Conservation (phyloP, 2,113 vertebrate species). For the Phyllostomus hastatus region DNA sequence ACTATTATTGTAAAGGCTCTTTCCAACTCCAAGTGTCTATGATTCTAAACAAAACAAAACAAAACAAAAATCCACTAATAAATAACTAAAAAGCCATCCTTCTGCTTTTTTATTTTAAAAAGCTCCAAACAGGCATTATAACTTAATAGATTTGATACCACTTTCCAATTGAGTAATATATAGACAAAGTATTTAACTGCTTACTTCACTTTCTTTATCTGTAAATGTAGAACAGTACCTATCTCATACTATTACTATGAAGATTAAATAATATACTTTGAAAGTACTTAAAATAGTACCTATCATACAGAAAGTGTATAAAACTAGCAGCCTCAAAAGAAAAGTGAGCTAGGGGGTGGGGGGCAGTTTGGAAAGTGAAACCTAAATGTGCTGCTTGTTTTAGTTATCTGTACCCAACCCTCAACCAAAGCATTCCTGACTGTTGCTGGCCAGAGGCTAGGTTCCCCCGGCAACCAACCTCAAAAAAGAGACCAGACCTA, state of each 20-base stretch:
- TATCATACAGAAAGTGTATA: background rate
- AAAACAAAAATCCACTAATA: conserved; percentile 1
- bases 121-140: background rate
- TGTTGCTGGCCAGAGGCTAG: conserved; percentile 31
- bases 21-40: background rate
- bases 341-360: background rate
- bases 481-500: conserved; percentile 33
- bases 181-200: conserved; percentile 12
- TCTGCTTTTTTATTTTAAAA: background rate
- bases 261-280: conserved; percentile 3
- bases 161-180: conserved; percentile 26
- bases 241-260: conserved; percentile 7
- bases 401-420: conserved; percentile 25
- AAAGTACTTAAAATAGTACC: conserved; percentile 37
- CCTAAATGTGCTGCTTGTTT: conserved; percentile 32
- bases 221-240: background rate
- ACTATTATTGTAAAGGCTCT: conserved; percentile 14
- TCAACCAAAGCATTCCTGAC: conserved; percentile 33
- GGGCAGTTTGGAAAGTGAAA: background rate
- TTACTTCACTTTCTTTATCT: conserved; percentile 29
- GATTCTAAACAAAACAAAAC: conserved; percentile 41
- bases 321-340: background rate
- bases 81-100: background rate
- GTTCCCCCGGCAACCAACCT: conserved; percentile 56
- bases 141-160: background rate